These are phyloP conservation scores for Himantopus leucocephalus DNA, from an alignment of 2,113 vertebrate species.

Conservation along the genomic window DNA sequence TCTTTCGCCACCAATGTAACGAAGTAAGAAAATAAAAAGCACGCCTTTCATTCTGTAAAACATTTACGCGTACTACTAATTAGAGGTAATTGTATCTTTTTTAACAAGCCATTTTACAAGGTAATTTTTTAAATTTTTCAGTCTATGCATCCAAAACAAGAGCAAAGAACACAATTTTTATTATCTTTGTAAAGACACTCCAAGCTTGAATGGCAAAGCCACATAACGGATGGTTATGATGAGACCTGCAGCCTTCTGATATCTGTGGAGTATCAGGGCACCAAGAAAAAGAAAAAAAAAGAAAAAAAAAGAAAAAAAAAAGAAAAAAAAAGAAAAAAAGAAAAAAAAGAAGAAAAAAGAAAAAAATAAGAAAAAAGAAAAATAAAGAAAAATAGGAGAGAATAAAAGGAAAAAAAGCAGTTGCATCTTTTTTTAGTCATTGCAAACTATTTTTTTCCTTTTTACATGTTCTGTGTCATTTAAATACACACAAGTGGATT, in stretches of 20 bases:
- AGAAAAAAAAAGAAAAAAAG: slow-evolving; percentile 47
- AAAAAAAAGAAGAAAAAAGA: background rate
- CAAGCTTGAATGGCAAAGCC: slow-evolving; percentile 95
- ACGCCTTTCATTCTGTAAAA: slow-evolving; percentile 99
- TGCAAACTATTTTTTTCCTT: slow-evolving; percentile 72
- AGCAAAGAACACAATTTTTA: slow-evolving; percentile 97
- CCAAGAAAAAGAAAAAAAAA: slow-evolving; percentile 62
- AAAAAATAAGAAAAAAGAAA: background rate
- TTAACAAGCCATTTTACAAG: slow-evolving; percentile 98
- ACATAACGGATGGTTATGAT: slow-evolving; percentile 89
- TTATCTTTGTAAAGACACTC: slow-evolving; percentile 94
- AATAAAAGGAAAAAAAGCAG: slow-evolving; percentile 59
- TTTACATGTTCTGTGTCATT: slow-evolving; percentile 85
- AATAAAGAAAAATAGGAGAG: background rate
- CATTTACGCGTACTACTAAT: slow-evolving; percentile 99
- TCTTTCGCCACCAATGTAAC: slow-evolving; percentile 99
- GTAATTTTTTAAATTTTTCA: slow-evolving; percentile 87
- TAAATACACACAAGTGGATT: slow-evolving; percentile 92
- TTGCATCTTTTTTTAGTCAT: slow-evolving; percentile 68
- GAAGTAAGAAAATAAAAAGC: slow-evolving; percentile 99
- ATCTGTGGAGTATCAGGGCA: slow-evolving; percentile 91
- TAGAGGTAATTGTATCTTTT: slow-evolving; percentile 99
- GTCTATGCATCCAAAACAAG: slow-evolving; percentile 99
- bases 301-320: background rate
- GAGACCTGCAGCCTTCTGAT: slow-evolving; percentile 84